phyloP scores from a whole-genome alignment of 2,797 vertebrate genomes.

The Octomys mimax region DNA sequence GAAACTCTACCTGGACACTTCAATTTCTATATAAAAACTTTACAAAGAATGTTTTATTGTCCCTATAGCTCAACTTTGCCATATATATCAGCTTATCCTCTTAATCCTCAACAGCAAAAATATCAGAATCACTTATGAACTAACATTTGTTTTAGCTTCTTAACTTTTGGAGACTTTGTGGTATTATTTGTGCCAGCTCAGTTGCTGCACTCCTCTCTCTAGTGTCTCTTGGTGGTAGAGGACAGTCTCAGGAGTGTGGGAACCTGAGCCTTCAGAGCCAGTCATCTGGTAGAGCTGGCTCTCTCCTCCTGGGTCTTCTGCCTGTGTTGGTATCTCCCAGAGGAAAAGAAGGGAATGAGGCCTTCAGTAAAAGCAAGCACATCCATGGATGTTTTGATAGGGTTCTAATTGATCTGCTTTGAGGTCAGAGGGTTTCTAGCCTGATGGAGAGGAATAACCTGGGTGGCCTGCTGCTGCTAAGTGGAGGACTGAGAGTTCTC shows the following conservation, averaged over 20 bases:
- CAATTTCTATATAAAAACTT: constrained; percentile 65
- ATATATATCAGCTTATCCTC: neutral
- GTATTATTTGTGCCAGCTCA: neutral
- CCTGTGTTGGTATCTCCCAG: neutral
- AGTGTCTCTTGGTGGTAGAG: neutral
- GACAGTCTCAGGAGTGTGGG: neutral
- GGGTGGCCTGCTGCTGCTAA: neutral
- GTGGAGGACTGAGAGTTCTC: neutral
- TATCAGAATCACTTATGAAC: constrained; percentile 37
- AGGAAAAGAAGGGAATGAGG: neutral
- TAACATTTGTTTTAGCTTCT: constrained; percentile 35
- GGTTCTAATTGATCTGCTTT: neutral
- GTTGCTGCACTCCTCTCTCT: neutral
- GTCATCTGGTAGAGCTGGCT: neutral
- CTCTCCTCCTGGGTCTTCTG: neutral
- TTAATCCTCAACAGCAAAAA: constrained; percentile 55
- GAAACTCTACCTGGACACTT: constrained; percentile 57
- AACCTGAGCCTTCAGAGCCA: neutral
- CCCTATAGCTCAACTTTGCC: neutral
- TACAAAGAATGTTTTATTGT: constrained; percentile 56
- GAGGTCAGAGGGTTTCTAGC: neutral
- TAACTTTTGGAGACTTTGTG: neutral
- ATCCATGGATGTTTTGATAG: neutral
- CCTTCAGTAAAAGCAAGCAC: accelerated
- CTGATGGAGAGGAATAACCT: neutral